A percentile compares a stretch with the other conserved stretches of the same genome.
Evolutionary conservation across 2,888 invertebrate species (phyloP).

Genomic region (Sipha maydis): DNA sequence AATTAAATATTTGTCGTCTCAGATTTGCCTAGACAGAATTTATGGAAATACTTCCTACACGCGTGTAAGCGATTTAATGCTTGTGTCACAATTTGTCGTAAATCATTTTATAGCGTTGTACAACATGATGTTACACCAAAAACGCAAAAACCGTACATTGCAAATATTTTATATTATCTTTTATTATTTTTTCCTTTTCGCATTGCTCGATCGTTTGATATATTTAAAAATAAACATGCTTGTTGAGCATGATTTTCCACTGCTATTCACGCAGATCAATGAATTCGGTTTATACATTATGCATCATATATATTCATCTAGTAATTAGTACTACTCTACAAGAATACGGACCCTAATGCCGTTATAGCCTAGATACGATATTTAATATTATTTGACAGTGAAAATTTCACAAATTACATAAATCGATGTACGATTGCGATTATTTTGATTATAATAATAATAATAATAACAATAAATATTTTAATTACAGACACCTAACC

Average conservation of each 20-base stretch:
- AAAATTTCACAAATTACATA: not conserved
- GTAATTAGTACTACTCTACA: not conserved
- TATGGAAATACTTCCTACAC: constrained; percentile 11
- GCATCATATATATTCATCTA: not conserved
- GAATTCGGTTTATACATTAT: not conserved
- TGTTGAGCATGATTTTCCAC: not conserved
- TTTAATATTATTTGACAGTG: not conserved
- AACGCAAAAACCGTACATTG: not conserved
- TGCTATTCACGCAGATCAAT: not conserved
- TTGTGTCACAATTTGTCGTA: not conserved
- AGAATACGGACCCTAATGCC: not conserved
- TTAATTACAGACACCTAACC: not conserved
- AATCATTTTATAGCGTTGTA: not conserved
- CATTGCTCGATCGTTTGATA: not conserved
- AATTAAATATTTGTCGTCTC: constrained; percentile 34
- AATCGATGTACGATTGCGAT: not conserved
- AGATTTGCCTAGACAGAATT: constrained; percentile 12
- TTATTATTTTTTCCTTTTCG: not conserved
- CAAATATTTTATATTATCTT: not conserved
- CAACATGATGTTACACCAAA: not conserved
- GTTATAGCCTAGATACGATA: not conserved
- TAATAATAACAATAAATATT: not conserved
- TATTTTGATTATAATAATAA: not conserved
- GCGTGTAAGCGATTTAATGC: not conserved
- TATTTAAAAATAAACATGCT: not conserved